Evolutionary conservation across 2,797 vertebrate species (phyloP), one percentile per base, ranked within the genome.

Genomic region (Ctenopoma multispine): DNA sequence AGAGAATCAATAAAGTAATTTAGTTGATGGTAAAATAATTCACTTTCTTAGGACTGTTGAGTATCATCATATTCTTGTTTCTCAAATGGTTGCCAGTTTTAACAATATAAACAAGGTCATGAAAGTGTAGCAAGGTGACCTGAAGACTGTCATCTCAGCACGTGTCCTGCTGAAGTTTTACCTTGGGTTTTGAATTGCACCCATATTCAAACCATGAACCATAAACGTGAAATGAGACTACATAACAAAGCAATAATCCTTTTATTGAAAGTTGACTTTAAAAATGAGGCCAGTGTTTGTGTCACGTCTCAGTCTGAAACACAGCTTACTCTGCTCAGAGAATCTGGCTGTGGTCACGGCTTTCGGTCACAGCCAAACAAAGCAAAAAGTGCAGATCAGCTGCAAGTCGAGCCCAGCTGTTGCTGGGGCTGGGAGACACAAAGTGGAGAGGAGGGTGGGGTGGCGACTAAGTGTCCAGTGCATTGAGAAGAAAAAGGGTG

Each of bases 401-500:
- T 91, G 90, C 90, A 92, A 90, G 90, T 85, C 88, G 90, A 94
- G 87, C 84, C 80, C 82, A 88, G 86, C 81, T 87, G 89, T 89
- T 89, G 89, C 86, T 43, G 64, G 79, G 69, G 38, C 75, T 36
- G 75, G 46, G 36, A 72, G 73, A 64, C 53, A 44, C 7, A 64
- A 60, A 79, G 77, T 34, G 75, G 69, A 65, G 53, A 80, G 65
- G 23, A 41, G 57, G 67, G 68, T 55, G 75, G 79, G 62, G 72
- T 34, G 79, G 57, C 24, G 55, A 61, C 71, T 60, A 64, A 81
- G 77, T 62, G 84, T 86, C 86, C 87, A 84, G 76, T 6, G 54
- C 44, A 41, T 38, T 40, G 72, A 85, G 66, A 72, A 49, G 67
- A 69, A 44, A 57, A 59, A 56, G 50, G 69, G 60, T 5, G 31